Evolutionary conservation across 2,888 invertebrate species (phyloP), one percentile per base, ranked within the genome.

Genomic region (Chironomus tentans): DNA sequence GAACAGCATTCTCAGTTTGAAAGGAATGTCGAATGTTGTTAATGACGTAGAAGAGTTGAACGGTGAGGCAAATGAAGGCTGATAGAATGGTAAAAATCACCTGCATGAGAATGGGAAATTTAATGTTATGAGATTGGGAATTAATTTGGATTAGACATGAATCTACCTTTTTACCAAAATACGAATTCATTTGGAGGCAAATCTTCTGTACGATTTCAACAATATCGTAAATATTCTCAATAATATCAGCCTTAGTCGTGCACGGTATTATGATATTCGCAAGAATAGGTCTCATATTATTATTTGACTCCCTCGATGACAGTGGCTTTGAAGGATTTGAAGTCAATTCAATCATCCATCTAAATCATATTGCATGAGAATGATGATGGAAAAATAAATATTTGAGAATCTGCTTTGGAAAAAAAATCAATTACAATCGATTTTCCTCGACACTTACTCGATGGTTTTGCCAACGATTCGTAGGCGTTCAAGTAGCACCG

Each of bases 31-130:
- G 38, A 38, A 68, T 68, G 68, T 68, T 28, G 12, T 68, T 68
- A 18, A 68, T 68, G 38, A 68, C 13, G 12, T 68, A 68, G 28
- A 68, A 68, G n/a, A 68, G 46, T 38, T 68, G 68, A 15, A 68
- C 68, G 13, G 68, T 68, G 7, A 68, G 68, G 15, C 68, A 68
- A 46, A 68, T 68, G 15, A 68, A 68, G n/a, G 68, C 68, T 46
- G 68, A 38, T 15, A 68, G 68, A n/a, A 68, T 28, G 5, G 68
- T 68, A n/a, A 68, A 68, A 68, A 68, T 68, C 38, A 68, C 68
- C 68, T 68, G n/a, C n/a, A 46, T 18, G n/a, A 68, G 7, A 46
- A 21, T 38, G 1, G 13, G 62, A 24, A 65, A 13, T 24, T 46
- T 28, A 10, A 22, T 10, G 7, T 65, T 22, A 10, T 13, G 4